These are phyloP conservation scores for Anguilla pacifica DNA, from an alignment of 2,797 vertebrate genomes.

Conservation along the genomic window DNA sequence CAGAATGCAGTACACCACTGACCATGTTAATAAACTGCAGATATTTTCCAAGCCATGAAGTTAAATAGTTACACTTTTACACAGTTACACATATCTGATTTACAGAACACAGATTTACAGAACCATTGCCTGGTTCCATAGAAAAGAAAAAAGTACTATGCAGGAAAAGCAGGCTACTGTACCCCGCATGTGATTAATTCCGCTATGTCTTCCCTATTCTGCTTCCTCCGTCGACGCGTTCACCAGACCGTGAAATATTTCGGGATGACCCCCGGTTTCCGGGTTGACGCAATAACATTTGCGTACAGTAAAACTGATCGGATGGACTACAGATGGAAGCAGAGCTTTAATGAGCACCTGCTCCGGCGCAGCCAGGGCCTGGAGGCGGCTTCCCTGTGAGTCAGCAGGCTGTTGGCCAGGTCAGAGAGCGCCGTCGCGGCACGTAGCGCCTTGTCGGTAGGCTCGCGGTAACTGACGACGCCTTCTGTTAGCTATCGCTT, in stretches of 20 bases:
- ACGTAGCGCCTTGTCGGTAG: neutral
- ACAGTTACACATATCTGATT: neutral
- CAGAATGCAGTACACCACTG: neutral
- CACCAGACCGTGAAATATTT: conserved; percentile 18
- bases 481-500: neutral
- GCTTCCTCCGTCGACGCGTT: neutral
- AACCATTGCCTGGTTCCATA: neutral
- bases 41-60: neutral
- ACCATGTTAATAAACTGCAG: neutral
- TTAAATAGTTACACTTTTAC: neutral
- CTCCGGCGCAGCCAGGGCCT: neutral
- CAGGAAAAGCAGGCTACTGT: neutral
- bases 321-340: conserved; percentile 1
- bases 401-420: conserved; percentile 17
- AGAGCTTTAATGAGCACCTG: neutral
- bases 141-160: neutral
- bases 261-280: neutral
- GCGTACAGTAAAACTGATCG: neutral
- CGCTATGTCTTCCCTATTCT: neutral
- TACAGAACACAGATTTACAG: neutral
- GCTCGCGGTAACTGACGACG: neutral
- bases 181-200: neutral
- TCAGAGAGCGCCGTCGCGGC: neutral
- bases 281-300: neutral
- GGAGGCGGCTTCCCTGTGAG: conserved; percentile 16